Percentiles rank a stretch among this genome's conserved stretches.
Evolutionary conservation across 2,888 invertebrate genomes (phyloP).

Genomic region (Phalera bucephala): DNA sequence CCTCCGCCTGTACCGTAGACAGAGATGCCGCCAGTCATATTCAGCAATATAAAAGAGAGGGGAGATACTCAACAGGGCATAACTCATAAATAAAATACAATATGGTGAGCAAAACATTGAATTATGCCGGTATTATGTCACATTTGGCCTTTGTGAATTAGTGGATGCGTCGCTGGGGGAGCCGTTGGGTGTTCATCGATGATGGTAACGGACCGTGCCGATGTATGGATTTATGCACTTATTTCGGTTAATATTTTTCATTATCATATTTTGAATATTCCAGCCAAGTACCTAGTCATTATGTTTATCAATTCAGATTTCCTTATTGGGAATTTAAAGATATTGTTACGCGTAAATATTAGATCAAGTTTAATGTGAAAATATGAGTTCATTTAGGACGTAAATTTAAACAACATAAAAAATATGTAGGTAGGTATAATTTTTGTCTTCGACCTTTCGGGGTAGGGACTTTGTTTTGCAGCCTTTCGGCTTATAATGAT

Average conservation of each 20-base stretch:
- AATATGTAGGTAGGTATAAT: too few species aligned
- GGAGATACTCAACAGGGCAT: conserved; percentile 64
- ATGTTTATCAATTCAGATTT: too few species aligned
- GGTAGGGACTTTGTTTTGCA: too few species aligned
- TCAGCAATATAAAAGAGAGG: conserved; percentile 45
- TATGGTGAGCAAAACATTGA: conserved; percentile 84
- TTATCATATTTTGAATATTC: not conserved
- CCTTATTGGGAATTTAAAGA: too few species aligned
- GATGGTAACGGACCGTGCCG: conserved; percentile 58
- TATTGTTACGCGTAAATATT: too few species aligned
- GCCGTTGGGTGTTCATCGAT: conserved; percentile 59
- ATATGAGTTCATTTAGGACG: too few species aligned
- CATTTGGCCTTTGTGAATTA: conserved; percentile 83
- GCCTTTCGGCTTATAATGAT: too few species aligned
- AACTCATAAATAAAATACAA: conserved; percentile 84
- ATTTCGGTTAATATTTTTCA: conserved; percentile 11
- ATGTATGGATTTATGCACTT: conserved; percentile 55
- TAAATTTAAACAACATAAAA: too few species aligned
- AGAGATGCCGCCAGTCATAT: conserved; percentile 45
- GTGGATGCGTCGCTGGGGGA: conserved; percentile 66
- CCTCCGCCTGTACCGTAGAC: conserved; percentile 47
- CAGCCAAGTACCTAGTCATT: too few species aligned
- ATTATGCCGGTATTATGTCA: conserved; percentile 83
- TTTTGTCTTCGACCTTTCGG: too few species aligned
- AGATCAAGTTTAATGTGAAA: too few species aligned